A percentile compares a stretch with the other conserved stretches of the same genome.
Evolutionary conservation across 2,888 invertebrate genomes (phyloP).

Genomic region (Teleiodes luculella): DNA sequence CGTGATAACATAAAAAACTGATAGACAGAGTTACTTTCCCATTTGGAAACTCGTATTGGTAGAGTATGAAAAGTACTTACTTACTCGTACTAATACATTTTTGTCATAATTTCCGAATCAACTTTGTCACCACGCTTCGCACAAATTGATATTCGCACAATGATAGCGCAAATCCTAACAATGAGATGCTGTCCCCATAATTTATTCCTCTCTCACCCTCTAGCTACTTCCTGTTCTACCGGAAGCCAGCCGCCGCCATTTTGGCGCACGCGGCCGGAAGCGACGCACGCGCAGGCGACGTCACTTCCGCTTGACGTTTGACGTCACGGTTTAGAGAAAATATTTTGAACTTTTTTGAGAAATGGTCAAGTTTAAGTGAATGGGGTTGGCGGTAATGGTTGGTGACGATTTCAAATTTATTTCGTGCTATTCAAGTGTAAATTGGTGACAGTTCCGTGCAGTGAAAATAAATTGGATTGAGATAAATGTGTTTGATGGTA

Average conservation of each 20-base stretch:
- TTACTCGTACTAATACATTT: too few species aligned
- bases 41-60: too few species aligned
- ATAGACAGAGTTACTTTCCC: too few species aligned
- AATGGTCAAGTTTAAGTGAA: conserved; percentile 20
- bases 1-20: too few species aligned
- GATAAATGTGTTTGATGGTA: not conserved
- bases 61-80: too few species aligned
- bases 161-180: conserved; percentile 58
- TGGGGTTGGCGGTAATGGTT: not conserved
- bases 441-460: not conserved
- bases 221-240: conserved; percentile 51
- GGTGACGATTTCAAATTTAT: conserved; percentile 8
- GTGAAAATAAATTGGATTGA: not conserved
- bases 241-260: conserved; percentile 74
- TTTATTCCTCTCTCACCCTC: conserved; percentile 60
- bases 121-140: not conserved
- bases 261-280: conserved; percentile 75
- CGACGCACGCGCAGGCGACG: conserved; percentile 69
- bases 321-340: conserved; percentile 53
- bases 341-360: conserved; percentile 51
- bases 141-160: conserved; percentile 22
- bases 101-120: not conserved
- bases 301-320: conserved; percentile 43
- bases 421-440: conserved; percentile 13
- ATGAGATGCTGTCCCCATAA: conserved; percentile 59